Base-by-base conservation (phyloP, 2,113 vertebrate genomes). In the Sturnira hondurensis region DNA sequence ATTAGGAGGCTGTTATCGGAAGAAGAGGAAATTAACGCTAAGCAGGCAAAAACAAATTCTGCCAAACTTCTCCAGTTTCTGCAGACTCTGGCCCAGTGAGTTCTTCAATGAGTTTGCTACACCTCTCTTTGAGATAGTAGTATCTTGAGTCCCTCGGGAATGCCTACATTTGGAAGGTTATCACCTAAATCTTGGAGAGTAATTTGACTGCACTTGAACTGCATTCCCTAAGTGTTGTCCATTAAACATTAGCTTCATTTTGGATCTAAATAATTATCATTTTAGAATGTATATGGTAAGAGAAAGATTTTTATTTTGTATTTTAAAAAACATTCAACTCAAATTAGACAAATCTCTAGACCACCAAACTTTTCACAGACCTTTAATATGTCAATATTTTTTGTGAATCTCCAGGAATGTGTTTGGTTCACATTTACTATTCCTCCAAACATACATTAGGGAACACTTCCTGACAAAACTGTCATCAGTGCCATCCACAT, bases 301-400 rank as follows among this genome's bases (percentile, higher is more conserved):
- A 88, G 50, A 74, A 43, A 92, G 4, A 76, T 84, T 86, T 71
- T 63, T 78, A 38, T 74, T 92, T 80, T 73, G 78, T 70, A 88
- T 71, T 70, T 67, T 91, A 73, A 22, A 84, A 95, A 96, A 89
- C 16, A 16, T 73, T 86, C 54, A 56, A 87, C 10, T 63, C 89
- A 88, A 93, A 93, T 95, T 82, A 94, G 67, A 93, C 45, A 85
- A 88, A 73, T 86, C 88, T 95, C 45, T 85, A 90, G 45, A 65
- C 81, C 96, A 89, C 47, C 47, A 24, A 58, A 63, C 36, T 86
- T 96, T 71, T 54, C 71, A 89, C 45, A 89, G 24, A n/a, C 52
- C 91, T 93, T 94, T 71, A 94, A 91, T 91, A 93, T 54, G 73
- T 91, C 87, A 77, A 88, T 82, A 88, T 78, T 91, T 68, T 76